Evolutionary conservation across 1,140 invertebrate genomes (phyloP), one percentile per base, ranked within the genome.

Genomic region (Drosophila pectinifera): DNA sequence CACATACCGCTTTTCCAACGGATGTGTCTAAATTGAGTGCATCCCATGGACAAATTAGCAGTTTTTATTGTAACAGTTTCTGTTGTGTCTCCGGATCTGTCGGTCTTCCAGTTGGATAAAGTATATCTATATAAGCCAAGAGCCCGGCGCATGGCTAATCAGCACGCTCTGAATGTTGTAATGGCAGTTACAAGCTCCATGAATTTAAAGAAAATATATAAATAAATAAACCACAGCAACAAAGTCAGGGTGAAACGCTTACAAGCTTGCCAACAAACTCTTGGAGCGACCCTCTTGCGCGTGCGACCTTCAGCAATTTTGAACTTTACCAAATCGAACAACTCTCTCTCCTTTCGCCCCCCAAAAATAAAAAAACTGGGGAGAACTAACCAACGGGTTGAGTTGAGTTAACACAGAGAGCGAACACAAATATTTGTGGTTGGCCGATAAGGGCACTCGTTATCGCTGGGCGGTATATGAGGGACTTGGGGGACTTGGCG

Each of bases 11-110:
- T 54, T 72, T 49, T 38, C 38, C 43, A 83, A 67, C 83, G 83
- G 83, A 86, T 79, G 67, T 73, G 63, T 75, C 75, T 73, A 73
- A 86, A 88, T 76, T 86, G 70, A 70, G 51, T 62, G 83, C 84
- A 86, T 86, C 64, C 69, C 78, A 59, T 62, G 62, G 73, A 63
- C 68, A 34, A 55, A 74, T 74, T 63, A 70, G 42, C 42, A 46
- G 67, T 48, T 26, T 41, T 72, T 69, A 68, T 69, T 69, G 67
- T 56, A 41, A 18, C 48, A 49, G 26, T 39, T 41, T 38, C 31
- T 51, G 26, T 53, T 63, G 57, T 46, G 55, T 31, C 20, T 58
- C 22, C 36, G 73, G 70, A 62, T 57, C 51, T 73, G 54, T 18
- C 36, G 26, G 10, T 39, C 34, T 24, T 67, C 13, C 10, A 31